Percentiles rank a stretch among this genome's conserved stretches.
phyloP scores from a whole-genome alignment of 2,888 invertebrate species.

The Protonemura montana region DNA sequence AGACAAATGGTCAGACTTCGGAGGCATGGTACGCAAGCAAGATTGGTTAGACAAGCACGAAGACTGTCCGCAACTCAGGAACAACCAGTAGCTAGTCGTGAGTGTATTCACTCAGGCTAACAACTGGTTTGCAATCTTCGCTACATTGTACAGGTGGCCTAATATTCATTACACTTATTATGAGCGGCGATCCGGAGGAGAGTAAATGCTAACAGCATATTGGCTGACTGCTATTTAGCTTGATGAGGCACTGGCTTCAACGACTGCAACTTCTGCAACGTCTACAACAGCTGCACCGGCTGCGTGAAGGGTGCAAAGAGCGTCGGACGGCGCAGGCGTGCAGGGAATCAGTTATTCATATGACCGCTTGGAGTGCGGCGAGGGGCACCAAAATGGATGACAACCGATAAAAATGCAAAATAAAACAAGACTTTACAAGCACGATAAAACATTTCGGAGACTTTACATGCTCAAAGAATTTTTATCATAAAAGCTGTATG shows the following conservation, averaged over 20 bases:
- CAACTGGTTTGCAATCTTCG: constrained; percentile 40
- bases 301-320: not conserved
- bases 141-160: constrained; percentile 33
- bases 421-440: constrained; percentile 26
- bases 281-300: not conserved
- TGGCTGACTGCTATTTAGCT: not conserved
- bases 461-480: constrained; percentile 24
- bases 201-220: not conserved
- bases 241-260: not conserved
- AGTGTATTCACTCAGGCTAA: constrained; percentile 32
- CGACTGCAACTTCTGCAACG: not conserved
- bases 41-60: not conserved
- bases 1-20: not conserved
- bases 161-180: constrained; percentile 36
- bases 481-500: constrained; percentile 36
- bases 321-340: not conserved
- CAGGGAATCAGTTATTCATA: constrained; percentile 7
- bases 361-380: not conserved
- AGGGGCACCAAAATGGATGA: constrained; percentile 29
- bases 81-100: constrained; percentile 41
- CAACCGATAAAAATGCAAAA: constrained; percentile 37
- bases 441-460: constrained; percentile 29
- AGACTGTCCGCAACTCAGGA: constrained; percentile 4
- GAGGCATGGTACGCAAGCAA: not conserved
- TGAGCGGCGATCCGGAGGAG: not conserved